Base-by-base conservation (phyloP, 2,797 vertebrate species). In the Enteromius treurensis region DNA sequence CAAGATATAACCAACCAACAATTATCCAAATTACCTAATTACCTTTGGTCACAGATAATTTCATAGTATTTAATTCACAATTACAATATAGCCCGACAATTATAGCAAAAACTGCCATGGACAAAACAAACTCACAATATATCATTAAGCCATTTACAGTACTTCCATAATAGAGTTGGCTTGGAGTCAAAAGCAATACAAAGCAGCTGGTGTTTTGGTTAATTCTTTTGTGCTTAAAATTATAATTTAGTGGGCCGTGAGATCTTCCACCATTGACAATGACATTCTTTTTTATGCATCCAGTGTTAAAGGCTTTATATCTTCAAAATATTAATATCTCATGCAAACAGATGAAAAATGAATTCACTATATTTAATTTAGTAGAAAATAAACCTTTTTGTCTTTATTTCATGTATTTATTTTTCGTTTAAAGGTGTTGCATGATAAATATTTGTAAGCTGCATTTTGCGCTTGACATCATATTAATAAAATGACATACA, bases 71-170 rank as follows among this genome's bases (percentile, higher is more conserved):
- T 81, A 67, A 64, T 62, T 62, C 11, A 65, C 23, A 65, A 73
- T 69, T 70, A 60, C 77, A 83, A 71, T 83, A 87, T 74, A 75
- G 42, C 83, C 62, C 26, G 26, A 45, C 42, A 11, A 10, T 55
- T n/a, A 55, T 4, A 84, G 73, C 83, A 76, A 83, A 85, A 82
- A 84, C 14, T 85, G 80, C 65, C 64, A 49, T 69, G 80, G 80
- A 84, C 86, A 84, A 88, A 85, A 83, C 49, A 40, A 79, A 80
- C 80, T 85, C 29, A 87, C 84, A 82, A 81, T 70, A 53, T 40
- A 71, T 34, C 58, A 84, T 83, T 78, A 76, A 81, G 68, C 58
- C 79, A 37, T 60, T 64, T 55, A 55, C 53, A 55, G 19, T 60
- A 67, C 65, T 70, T 42, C 26, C 75, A 85, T 81, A 83, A 87